phyloP scores from a whole-genome alignment of 2,797 vertebrate genomes.

The Gouania willdenowi region DNA sequence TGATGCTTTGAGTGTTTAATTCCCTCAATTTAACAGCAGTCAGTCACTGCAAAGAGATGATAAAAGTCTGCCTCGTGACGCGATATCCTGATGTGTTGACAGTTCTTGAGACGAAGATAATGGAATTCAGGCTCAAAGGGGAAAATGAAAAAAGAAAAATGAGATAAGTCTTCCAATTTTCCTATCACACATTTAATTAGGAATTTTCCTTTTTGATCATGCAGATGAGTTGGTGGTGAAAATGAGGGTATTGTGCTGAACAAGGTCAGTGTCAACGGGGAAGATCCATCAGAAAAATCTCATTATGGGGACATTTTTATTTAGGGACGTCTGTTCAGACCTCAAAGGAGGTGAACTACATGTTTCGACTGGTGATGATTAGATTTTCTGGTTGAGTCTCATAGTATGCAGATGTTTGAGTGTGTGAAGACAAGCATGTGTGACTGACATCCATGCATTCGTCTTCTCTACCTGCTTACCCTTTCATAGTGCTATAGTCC shows the following conservation, averaged over 20 bases:
- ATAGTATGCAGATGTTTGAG: not conserved
- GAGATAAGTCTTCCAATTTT: constrained; percentile 69
- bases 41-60: constrained; percentile 30
- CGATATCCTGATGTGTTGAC: constrained; percentile 58
- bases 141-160: constrained; percentile 55
- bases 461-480: too few relatives aligned
- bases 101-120: constrained; percentile 66
- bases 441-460: too few relatives aligned
- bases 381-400: constrained; percentile 11
- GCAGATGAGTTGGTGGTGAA: constrained; percentile 49
- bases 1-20: constrained; percentile 42
- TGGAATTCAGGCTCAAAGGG: constrained; percentile 55
- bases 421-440: not conserved
- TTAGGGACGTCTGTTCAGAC: constrained; percentile 51
- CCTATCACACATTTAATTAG: constrained; percentile 66
- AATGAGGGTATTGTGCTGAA: constrained; percentile 62
- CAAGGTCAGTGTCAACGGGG: constrained; percentile 59
- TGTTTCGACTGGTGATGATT: constrained; percentile 46
- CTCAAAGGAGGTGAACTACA: constrained; percentile 54
- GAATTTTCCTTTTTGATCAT: constrained; percentile 49
- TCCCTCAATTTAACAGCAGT: constrained; percentile 41
- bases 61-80: constrained; percentile 40
- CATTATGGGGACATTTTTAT: constrained; percentile 63
- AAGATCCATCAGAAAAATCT: constrained; percentile 64
- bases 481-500: too few relatives aligned